Evolutionary conservation across 2,888 invertebrate species (phyloP).

Genomic region (Hirtodrosophila trivittata): DNA sequence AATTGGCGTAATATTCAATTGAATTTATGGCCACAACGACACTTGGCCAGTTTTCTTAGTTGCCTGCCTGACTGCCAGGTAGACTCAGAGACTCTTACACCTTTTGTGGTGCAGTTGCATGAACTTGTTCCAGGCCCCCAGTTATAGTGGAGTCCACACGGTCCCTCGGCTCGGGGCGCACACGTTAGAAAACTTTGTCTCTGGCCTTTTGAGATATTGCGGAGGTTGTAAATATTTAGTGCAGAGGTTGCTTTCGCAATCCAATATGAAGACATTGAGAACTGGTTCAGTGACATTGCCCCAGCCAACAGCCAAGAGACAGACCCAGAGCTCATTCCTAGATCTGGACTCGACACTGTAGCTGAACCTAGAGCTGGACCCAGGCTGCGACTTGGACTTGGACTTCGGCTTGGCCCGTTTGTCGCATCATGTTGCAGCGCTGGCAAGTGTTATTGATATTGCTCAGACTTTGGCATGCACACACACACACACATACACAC

Average conservation of each 20-base stretch:
- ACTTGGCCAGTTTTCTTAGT: constrained; percentile 61
- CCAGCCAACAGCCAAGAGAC: constrained; percentile 24
- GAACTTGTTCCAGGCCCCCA: constrained; percentile 75
- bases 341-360: not conserved
- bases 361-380: constrained; percentile 4
- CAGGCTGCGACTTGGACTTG: constrained; percentile 7
- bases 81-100: constrained; percentile 39
- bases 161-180: constrained; percentile 7
- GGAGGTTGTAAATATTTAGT: constrained; percentile 81
- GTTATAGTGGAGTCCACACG: constrained; percentile 35
- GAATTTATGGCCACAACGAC: constrained; percentile 81
- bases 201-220: constrained; percentile 75
- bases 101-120: constrained; percentile 67
- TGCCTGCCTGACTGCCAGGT: constrained; percentile 15
- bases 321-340: not conserved
- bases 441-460: constrained; percentile 81
- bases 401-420: constrained; percentile 22
- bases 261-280: constrained; percentile 80
- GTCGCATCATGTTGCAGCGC: constrained; percentile 78
- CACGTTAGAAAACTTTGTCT: constrained; percentile 58
- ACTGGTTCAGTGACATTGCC: constrained; percentile 81
- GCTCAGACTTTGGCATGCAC: constrained; percentile 61
- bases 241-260: constrained; percentile 75
- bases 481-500: constrained; percentile 27
- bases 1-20: constrained; percentile 82